A percentile compares a stretch with the other conserved stretches of the same genome.
These are phyloP conservation scores for Lepidurus couesii DNA, from an alignment of 1,140 invertebrate genomes.

Conservation along the genomic window DNA sequence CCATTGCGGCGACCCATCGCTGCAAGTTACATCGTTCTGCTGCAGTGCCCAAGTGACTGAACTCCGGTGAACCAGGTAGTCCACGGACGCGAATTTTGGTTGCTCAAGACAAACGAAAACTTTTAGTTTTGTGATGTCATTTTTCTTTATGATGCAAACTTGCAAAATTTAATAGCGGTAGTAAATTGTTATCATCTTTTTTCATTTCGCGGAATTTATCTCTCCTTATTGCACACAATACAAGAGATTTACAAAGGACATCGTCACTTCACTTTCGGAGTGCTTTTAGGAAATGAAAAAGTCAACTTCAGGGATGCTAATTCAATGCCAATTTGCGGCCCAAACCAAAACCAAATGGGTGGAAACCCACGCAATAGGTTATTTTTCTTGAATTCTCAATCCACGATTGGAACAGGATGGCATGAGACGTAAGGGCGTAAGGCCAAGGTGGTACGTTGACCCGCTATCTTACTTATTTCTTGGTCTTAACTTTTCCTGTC, in stretches of 20 bases:
- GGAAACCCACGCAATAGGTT: too few species aligned
- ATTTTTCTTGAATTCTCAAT: too few species aligned
- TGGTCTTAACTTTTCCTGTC: constrained; percentile 1
- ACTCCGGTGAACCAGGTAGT: constrained; percentile 35
- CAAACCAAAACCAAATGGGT: too few species aligned
- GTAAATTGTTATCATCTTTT: too few species aligned
- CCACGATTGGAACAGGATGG: not conserved
- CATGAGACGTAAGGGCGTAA: constrained; percentile 28
- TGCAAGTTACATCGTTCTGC: not conserved
- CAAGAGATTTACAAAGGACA: too few species aligned
- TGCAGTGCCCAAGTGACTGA: constrained; percentile 34
- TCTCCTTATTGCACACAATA: too few species aligned
- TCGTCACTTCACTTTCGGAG: too few species aligned
- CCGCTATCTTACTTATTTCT: constrained; percentile 25
- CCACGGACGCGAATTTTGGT: not conserved
- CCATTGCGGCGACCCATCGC: not conserved
- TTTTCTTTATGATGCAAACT: not conserved
- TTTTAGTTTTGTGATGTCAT: not conserved
- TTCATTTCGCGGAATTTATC: too few species aligned
- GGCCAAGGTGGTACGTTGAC: constrained; percentile 35
- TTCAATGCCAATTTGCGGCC: too few species aligned
- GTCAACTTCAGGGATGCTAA: too few species aligned
- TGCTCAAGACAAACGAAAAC: not conserved
- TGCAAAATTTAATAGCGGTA: too few species aligned
- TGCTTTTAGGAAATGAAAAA: too few species aligned